Conservation (phyloP, 2,113 vertebrate species). For the Formicarius rufipectus region DNA sequence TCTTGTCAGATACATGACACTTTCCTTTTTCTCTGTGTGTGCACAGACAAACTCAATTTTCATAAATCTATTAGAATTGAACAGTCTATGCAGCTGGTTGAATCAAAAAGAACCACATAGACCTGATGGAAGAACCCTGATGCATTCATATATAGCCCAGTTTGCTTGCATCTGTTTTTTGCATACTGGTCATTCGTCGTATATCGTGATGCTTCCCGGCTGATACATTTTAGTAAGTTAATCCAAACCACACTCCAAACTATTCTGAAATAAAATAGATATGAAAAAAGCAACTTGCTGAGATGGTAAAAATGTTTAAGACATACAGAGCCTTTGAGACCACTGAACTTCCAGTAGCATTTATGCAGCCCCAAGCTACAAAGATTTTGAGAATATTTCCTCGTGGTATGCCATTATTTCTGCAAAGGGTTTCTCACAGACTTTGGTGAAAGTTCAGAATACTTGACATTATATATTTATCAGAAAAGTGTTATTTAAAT, state of each 20-base stretch:
- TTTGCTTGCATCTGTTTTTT: neutral
- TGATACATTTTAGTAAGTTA: neutral
- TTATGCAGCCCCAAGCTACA: neutral
- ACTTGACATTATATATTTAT: neutral
- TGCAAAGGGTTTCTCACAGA: neutral
- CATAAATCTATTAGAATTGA: neutral
- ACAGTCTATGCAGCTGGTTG: neutral
- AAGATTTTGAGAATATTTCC: constrained; percentile 5
- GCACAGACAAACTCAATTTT: neutral
- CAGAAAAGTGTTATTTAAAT: constrained; percentile 14
- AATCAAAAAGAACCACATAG: neutral
- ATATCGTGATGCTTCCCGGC: neutral
- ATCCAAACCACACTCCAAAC: neutral
- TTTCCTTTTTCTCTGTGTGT: neutral
- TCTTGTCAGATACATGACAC: neutral
- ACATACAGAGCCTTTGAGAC: neutral
- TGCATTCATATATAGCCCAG: neutral
- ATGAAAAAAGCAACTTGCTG: neutral
- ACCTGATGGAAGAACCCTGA: neutral
- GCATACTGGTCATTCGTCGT: neutral
- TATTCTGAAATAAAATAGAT: neutral
- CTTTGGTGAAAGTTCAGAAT: neutral
- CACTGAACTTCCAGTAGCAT: neutral
- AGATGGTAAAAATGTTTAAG: neutral
- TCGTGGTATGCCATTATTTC: neutral